Evolutionary conservation across 2,888 invertebrate genomes (phyloP), one percentile per base, ranked within the genome.

Genomic region (Stegophylla sp.): DNA sequence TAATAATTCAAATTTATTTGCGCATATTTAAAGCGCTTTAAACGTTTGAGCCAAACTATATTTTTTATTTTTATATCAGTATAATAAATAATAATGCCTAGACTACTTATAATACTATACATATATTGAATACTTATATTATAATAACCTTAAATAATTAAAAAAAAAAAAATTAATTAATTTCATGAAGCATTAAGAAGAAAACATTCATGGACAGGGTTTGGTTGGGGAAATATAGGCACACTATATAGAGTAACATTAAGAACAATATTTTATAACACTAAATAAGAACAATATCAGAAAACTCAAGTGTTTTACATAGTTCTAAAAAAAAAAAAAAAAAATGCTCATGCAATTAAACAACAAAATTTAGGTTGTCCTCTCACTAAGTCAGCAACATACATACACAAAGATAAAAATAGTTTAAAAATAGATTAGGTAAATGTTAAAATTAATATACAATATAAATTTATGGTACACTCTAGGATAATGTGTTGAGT

Each of bases 11-110:
- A 77, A 67, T 56, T 67, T 56, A 69, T 59, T 17, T 45, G 77
- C 43, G 56, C 67, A 15, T 34, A 67, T 69, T 77, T 59, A 67
- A 77, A 67, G 28, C 20, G 66, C 56, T 45, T 76, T 77, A 28
- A 77, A 77, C 59, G 63, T 79, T 76, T 79, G 79, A 79, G 79
- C 71, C 79, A 79, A 79, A 79, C 69, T 71, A 79, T 71, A 63
- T 34, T 23, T 75, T 79, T 51, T 63, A 41, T 71, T 61, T 79
- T 23, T 71, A 56, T 61, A 79, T 71, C 56, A 79, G 69, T 79
- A 71, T 34, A 79, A 79, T 79, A 79, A 79, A 71, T 79, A 71
- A 71, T 79, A 67, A 77, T 77, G 5, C 71, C 69, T 79, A 79
- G 17, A 51, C 79, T 79, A 71, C 34, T 79, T 71, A 34, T 71